Base-by-base conservation (phyloP, 2,113 vertebrate species). In the Zosterops lateralis region DNA sequence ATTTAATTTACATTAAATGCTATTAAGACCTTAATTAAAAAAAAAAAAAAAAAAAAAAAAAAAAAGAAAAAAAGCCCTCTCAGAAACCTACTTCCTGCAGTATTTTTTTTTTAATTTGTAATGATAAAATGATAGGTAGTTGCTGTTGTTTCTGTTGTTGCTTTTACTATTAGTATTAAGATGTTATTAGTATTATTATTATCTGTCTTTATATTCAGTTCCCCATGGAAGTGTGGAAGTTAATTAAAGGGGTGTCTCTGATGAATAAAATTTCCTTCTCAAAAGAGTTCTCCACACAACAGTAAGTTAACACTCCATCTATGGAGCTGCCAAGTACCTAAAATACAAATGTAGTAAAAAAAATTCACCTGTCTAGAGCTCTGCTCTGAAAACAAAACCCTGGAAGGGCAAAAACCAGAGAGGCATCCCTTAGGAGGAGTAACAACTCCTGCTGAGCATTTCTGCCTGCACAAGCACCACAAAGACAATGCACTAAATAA, bases 1-100 rank as follows among this genome's bases (percentile, higher is more conserved):
- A 92, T 90, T 95, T 96, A 95, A 95, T 95, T 95, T 84, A 96
- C 83, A 96, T 90, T 95, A 89, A 94, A 90, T 79, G 88, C 45
- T 68, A 96, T 92, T 94, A 89, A 92, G 36, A 76, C 22, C 34
- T 50, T 76, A 54, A 76, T 89, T 65, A 67, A 92, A 48, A 48
- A 48, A 38, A 38, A 38, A 38, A 38, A 38, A 38, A 38, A 87
- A 67, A 92, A 24, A 14, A 48, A 47, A 48, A 48, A 48, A 21
- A 48, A 48, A 85, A 67, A 92, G 24, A 48, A 48, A 47, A 48
- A 48, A 48, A 87, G 16, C 12, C 38, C 4, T 51, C 26, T 90
- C 62, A 48, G 93, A 75, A 75, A 50, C 47, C 40, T 64, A 40
- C 36, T 90, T 48, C 79, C 76, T 13, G 9, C 36, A 92, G 83